Evolutionary conservation across 2,113 vertebrate species (phyloP).

Genomic region (Dissostichus mawsoni): DNA sequence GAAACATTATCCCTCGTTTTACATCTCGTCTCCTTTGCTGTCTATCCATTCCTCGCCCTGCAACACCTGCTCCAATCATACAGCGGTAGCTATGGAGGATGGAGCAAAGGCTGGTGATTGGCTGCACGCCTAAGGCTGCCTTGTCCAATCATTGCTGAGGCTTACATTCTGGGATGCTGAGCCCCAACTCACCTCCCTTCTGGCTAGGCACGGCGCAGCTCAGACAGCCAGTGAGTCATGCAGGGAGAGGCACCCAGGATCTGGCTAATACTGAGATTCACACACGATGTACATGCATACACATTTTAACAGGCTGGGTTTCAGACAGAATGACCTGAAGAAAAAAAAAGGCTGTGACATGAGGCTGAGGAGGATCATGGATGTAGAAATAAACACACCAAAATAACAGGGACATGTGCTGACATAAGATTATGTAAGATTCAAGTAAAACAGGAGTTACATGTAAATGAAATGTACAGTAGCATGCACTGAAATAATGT

Average conservation of each 20-base stretch:
- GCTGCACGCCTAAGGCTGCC: slow-evolving; percentile 62
- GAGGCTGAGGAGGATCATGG: background rate
- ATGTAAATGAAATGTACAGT: background rate
- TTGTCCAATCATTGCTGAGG: slow-evolving; percentile 69
- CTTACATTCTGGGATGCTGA: slow-evolving; percentile 68
- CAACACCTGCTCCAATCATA: slow-evolving; percentile 84
- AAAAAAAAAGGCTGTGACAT: background rate
- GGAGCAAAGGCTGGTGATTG: slow-evolving; percentile 68
- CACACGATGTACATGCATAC: slow-evolving; percentile 22
- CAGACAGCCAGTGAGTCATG: slow-evolving; percentile 78
- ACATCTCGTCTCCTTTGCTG: slow-evolving; percentile 17
- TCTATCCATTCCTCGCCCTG: slow-evolving; percentile 73
- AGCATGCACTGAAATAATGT: background rate
- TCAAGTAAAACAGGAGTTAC: background rate
- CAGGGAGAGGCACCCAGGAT: slow-evolving; percentile 65
- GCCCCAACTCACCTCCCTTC: slow-evolving; percentile 61
- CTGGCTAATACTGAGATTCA: slow-evolving; percentile 41
- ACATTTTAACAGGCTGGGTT: slow-evolving; percentile 7
- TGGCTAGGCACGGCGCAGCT: slow-evolving; percentile 49
- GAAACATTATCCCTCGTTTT: slow-evolving; percentile 24
- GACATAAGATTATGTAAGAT: background rate
- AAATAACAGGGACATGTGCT: background rate
- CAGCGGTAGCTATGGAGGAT: slow-evolving; percentile 68
- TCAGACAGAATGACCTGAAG: slow-evolving; percentile 23
- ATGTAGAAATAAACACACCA: background rate